A percentile compares a stretch with the other conserved stretches of the same genome.
Conservation (phyloP, 2,113 vertebrate species). For the Carassius gibelio region DNA sequence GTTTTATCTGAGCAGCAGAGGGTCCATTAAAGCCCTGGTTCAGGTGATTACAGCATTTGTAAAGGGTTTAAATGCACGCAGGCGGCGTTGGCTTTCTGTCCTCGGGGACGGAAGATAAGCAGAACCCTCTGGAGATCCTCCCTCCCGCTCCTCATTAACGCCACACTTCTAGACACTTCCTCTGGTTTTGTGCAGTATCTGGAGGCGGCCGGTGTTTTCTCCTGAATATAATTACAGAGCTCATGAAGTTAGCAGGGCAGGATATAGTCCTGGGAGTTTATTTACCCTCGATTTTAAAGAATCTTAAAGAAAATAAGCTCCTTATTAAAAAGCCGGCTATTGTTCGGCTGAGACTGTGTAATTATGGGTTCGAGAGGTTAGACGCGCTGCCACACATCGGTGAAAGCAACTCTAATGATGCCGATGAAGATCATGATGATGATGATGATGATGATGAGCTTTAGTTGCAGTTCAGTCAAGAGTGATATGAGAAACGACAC, state of each 20-base stretch:
- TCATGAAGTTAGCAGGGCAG: constrained; percentile 25
- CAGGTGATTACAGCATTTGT: constrained; percentile 26
- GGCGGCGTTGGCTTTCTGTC: constrained; percentile 26
- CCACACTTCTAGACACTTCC: constrained; percentile 13
- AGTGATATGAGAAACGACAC: neutral
- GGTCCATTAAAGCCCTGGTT: constrained; percentile 40
- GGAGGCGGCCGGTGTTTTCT: constrained; percentile 14
- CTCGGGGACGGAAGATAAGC: constrained; percentile 34
- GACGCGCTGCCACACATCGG: neutral
- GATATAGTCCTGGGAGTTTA: constrained; percentile 35
- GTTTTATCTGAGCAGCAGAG: constrained; percentile 16
- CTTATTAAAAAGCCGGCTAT: constrained; percentile 17
- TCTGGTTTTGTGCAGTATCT: constrained; percentile 8
- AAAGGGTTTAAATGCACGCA: constrained; percentile 31
- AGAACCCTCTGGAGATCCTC: constrained; percentile 19
- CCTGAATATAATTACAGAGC: constrained; percentile 29
- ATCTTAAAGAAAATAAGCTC: constrained; percentile 7
- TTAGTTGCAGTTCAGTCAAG: neutral
- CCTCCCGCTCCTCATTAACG: constrained; percentile 28
- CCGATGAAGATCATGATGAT: neutral
- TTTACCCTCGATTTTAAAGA: constrained; percentile 22
- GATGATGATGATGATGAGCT: neutral
- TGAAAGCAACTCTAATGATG: constrained; percentile 10
- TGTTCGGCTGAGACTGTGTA: constrained; percentile 16
- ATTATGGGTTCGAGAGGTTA: constrained; percentile 19